Base-by-base conservation (phyloP, 2,797 vertebrate species). In the Myripristis murdjan region DNA sequence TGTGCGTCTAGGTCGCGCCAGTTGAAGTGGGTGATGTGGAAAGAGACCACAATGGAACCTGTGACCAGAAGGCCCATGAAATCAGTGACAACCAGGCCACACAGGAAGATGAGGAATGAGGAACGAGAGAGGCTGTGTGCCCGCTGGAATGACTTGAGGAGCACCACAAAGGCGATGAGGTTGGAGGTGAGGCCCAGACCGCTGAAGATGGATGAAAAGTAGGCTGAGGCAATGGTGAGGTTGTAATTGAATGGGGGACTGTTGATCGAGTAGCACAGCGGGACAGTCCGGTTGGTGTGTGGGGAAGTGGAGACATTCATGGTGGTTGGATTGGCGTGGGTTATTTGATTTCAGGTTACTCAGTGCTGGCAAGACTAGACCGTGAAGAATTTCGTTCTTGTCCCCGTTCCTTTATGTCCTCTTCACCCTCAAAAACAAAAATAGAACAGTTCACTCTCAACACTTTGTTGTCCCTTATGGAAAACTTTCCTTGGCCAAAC, bases 1-100 rank as follows among this genome's bases (percentile, higher is more conserved):
- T 86, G 0, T 0, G 97, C 94, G 82, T 99, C 98, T 18, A 95
- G 73, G 0, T 53, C 0, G 0, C 64, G 81, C 98, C 97, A 99
- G 77, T 95, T 44, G 24, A 97, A 95, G n/a, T 73, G 76, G 0
- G 82, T 92, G 2, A 93, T 37, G 31, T 97, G 96, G 79, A 95
- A 98, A 12, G 96, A 84, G 49, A 97, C 75, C 35, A 98, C 96
- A 1, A 99, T 95, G 0, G 78, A 85, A 4, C 96, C 95, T 0
- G 97, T 98, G 70, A 97, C 88, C 83, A 97, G 83, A 54, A 99
- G 94, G 10, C 98, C 98, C 94, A 96, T 90, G 84, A 98, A 96
- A 89, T 99, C 98, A 0, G 97, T 99, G 77, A 97, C 85, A 46
- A 99, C 98, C 76, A 99, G 92, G 49, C 97, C 96, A 0, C 95